Evolutionary conservation across 2,888 invertebrate species (phyloP).

Genomic region (Alcis repandata): DNA sequence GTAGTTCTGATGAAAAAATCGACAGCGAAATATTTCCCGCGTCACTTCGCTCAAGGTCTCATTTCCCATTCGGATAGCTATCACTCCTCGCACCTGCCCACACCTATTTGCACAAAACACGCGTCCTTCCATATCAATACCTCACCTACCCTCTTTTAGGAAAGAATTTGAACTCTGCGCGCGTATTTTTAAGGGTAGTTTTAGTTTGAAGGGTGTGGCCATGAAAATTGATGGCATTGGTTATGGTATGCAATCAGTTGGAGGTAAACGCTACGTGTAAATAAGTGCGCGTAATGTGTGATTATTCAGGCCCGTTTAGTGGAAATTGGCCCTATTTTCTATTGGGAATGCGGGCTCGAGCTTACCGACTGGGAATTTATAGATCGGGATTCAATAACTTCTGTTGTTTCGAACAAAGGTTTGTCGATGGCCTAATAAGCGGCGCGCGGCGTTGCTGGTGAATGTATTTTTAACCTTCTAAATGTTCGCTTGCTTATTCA

Average conservation of each 20-base stretch:
- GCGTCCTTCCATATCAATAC: conserved; percentile 69
- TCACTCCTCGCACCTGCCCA: conserved; percentile 55
- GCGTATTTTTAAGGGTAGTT: neutral
- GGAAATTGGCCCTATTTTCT: conserved; percentile 20
- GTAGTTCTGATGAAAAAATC: conserved; percentile 22
- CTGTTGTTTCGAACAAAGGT: neutral
- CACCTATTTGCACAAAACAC: conserved; percentile 63
- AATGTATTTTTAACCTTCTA: too few species aligned
- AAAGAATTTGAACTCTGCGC: conserved; percentile 14
- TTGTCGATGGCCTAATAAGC: neutral
- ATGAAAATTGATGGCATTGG: conserved; percentile 57
- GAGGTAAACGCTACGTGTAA: conserved; percentile 47
- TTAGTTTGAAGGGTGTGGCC: conserved; percentile 20
- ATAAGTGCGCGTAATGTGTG: conserved; percentile 39
- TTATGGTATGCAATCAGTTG: conserved; percentile 52
- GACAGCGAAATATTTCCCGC: conserved; percentile 26
- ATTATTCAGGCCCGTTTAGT: conserved; percentile 29
- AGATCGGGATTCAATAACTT: neutral
- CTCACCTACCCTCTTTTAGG: conserved; percentile 42
- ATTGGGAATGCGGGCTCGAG: conserved; percentile 1
- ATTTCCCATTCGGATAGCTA: conserved; percentile 53
- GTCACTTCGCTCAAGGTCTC: conserved; percentile 42
- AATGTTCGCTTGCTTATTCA: too few species aligned
- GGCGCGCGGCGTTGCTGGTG: too few species aligned
- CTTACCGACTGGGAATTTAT: conserved; percentile 1